Base-by-base conservation (phyloP, 92 coral and sea anemone genomes). In the Heliopora coerulea region DNA sequence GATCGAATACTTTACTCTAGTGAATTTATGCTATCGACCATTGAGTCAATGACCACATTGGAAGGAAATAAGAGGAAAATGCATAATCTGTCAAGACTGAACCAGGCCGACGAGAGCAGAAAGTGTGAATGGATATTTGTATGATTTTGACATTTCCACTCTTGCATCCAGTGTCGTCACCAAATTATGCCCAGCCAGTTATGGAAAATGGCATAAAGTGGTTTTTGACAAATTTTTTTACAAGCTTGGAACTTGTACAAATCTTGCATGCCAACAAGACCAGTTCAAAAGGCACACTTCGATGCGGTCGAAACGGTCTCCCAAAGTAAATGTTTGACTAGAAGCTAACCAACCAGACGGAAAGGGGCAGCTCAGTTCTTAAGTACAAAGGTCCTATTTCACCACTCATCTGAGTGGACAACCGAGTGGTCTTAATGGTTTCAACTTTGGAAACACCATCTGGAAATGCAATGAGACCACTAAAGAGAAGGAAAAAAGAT, bases 391-490 rank as follows among this genome's bases (percentile, higher is more conserved):
- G 79, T n/a, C 85, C 79, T 15, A 68, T 69, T 23, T 32, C 56
- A 32, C 79, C 79, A 0, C 58, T 60, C 0, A 83, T 79, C 49
- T 81, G 85, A 81, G 44, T 81, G 33, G 85, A 81, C 73, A 81
- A 62, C 62, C 59, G 67, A 21, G 23, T 59, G 11, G 85, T 81
- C 8, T 11, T 21, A 27, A 19, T 60, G 25, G 54, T 69, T 18
- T 65, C 74, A 18, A 73, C 85, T 0, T 17, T 49, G 54, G 40
- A 49, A 1, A 18, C 24, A 3, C 14, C 20, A 2, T 75, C 86
- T 25, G 70, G 28, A 3, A 46, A 56, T 9, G 62, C 69, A 17
- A n/a, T 54, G 9, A 56, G 40, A 3, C 37, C 26, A 49, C 67
- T 69, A 40, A 54, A 72, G 27, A 59, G 83, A 30, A 73, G 69